These are phyloP conservation scores for Patiria pectinifera DNA, from an alignment of 53 echinoderm and acorn worm species.

Conservation along the genomic window DNA sequence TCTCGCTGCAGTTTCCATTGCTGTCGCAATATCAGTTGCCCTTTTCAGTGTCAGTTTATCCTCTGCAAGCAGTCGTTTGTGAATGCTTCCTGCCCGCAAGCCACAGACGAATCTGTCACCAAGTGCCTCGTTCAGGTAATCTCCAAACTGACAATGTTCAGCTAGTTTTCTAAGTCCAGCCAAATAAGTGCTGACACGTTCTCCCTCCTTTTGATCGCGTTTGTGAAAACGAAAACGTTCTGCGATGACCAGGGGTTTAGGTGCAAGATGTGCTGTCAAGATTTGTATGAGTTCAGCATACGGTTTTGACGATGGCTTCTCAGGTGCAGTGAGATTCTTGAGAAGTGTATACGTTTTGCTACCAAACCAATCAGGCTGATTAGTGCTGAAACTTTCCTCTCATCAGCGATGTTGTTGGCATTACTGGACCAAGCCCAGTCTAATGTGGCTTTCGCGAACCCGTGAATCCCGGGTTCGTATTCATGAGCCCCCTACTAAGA, in stretches of 20 bases:
- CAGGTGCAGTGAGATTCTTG: constrained; percentile 31
- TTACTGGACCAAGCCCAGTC: no score
- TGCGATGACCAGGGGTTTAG: constrained; percentile 38
- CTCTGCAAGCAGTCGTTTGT: no score
- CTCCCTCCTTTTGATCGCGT: constrained; percentile 13
- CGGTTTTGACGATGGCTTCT: constrained; percentile 10
- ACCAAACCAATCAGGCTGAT: neutral
- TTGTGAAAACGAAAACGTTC: constrained; percentile 35
- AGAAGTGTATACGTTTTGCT: constrained; percentile 2
- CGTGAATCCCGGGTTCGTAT: no score
- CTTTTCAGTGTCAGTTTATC: no score
- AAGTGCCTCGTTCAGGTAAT: no score
- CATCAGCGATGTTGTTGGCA: constrained; percentile 52
- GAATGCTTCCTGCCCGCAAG: no score
- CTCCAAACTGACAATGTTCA: constrained; percentile 28
- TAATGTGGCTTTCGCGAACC: no score
- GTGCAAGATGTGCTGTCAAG: constrained; percentile 14
- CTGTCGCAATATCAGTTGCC: constrained; percentile 33
- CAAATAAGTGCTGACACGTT: constrained; percentile 15
- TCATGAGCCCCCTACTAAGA: no score
- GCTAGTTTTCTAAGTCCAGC: no score
- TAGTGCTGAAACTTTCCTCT: no score
- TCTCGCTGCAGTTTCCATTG: constrained; percentile 42
- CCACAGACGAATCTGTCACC: no score
- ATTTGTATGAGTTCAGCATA: constrained; percentile 22